phyloP scores from a whole-genome alignment of 2,113 vertebrate species.

The Strix aluco region DNA sequence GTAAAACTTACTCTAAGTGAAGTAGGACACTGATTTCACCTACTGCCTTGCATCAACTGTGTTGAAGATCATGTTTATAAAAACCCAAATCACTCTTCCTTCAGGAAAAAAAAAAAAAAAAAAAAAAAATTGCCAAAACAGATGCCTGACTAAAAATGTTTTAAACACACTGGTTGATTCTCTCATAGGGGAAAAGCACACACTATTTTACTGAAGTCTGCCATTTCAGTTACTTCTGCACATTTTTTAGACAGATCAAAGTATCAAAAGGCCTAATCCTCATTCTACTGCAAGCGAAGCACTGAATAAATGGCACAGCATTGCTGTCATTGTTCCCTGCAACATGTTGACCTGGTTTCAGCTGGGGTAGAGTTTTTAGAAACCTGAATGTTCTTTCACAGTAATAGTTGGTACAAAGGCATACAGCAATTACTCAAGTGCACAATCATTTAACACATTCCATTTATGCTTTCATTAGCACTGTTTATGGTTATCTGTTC shows the following conservation, averaged over 20 bases:
- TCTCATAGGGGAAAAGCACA: neutral
- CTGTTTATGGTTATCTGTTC: slow-evolving; percentile 10
- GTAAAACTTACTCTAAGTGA: neutral
- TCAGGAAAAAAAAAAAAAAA: neutral
- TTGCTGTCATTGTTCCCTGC: neutral
- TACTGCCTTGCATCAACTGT: neutral
- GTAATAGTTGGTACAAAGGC: neutral
- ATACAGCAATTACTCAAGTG: neutral
- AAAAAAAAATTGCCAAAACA: neutral
- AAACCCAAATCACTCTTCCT: neutral
- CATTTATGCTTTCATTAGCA: neutral
- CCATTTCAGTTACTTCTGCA: neutral
- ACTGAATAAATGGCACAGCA: neutral
- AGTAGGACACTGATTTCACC: neutral
- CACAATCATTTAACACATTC: slow-evolving; percentile 16
- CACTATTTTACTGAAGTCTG: neutral
- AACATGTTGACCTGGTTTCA: neutral
- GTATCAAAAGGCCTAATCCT: neutral
- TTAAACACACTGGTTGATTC: neutral
- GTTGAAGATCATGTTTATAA: neutral
- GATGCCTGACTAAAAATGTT: neutral
- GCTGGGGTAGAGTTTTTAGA: neutral
- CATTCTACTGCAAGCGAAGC: neutral
- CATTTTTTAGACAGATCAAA: neutral
- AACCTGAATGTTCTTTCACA: neutral